A percentile compares a stretch with the other conserved stretches of the same genome.
phyloP scores from a whole-genome alignment of 2,797 vertebrate genomes.

The Oreochromis mossambicus region DNA sequence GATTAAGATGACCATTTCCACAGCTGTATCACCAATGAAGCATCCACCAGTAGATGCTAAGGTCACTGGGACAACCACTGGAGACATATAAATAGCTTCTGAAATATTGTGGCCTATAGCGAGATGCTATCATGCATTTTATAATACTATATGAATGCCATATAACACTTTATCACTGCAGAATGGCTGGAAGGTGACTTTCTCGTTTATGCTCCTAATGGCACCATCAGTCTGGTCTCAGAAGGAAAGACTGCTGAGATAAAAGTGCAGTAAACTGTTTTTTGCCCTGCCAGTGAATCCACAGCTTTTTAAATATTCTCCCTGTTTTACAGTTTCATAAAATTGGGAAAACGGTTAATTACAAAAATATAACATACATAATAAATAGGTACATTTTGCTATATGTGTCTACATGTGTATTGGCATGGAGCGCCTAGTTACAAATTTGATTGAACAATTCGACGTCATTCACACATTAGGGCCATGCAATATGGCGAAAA shows the following conservation, averaged over 20 bases:
- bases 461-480: not conserved
- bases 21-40: not conserved
- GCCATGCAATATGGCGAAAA: not conserved
- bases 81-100: not conserved
- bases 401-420: not conserved
- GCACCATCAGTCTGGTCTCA: not conserved
- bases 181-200: conserved; percentile 19
- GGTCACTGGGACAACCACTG: not conserved
- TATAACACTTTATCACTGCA: not conserved
- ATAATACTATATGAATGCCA: not conserved
- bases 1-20: not conserved
- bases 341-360: not conserved
- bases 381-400: not conserved
- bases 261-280: not conserved
- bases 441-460: not conserved
- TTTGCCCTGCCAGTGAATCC: not conserved
- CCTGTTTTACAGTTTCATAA: not conserved
- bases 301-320: not conserved
- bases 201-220: not conserved
- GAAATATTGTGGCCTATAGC: not conserved
- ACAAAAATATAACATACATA: not conserved
- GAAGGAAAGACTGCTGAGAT: not conserved
- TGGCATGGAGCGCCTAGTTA: not conserved
- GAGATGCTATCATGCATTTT: not conserved
- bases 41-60: not conserved